A percentile compares a stretch with the other conserved stretches of the same genome.
Conservation (phyloP, 1,140 invertebrate species). For the Bombus ignitus region DNA sequence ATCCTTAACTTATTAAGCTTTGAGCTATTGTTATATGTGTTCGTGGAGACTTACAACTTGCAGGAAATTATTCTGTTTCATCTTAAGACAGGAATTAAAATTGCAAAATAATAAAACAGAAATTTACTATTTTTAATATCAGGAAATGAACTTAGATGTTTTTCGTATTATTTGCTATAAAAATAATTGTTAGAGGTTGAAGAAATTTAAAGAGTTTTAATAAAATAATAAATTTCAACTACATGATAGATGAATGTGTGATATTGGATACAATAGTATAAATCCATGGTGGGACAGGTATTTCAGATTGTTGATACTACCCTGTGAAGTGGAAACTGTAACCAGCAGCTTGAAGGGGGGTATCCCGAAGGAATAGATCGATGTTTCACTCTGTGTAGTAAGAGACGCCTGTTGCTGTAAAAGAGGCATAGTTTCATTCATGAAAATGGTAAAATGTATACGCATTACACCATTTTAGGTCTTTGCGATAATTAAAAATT, state of each 20-base stretch:
- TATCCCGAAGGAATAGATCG: constrained; percentile 63
- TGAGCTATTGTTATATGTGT: neutral
- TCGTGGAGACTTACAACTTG: neutral
- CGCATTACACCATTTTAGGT: neutral
- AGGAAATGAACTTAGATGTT: neutral
- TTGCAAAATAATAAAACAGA: neutral
- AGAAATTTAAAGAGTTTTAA: neutral
- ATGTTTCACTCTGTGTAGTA: constrained; percentile 64
- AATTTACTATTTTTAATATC: neutral
- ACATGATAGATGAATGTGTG: neutral
- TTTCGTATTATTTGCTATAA: neutral
- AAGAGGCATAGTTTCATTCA: constrained; percentile 64
- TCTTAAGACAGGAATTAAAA: no score
- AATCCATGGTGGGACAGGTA: neutral
- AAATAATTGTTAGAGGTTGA: neutral
- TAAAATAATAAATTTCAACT: neutral
- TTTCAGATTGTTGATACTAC: constrained; percentile 30
- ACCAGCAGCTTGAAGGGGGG: constrained; percentile 21
- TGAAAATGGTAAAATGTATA: constrained; percentile 56
- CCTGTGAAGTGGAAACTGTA: constrained; percentile 51
- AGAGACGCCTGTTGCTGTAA: constrained; percentile 70
- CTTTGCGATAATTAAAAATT: neutral
- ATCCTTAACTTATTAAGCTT: neutral
- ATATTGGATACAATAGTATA: neutral
- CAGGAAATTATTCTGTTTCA: neutral